These are phyloP conservation scores for Microcaecilia unicolor DNA, from an alignment of 2,797 vertebrate genomes.

Conservation along the genomic window DNA sequence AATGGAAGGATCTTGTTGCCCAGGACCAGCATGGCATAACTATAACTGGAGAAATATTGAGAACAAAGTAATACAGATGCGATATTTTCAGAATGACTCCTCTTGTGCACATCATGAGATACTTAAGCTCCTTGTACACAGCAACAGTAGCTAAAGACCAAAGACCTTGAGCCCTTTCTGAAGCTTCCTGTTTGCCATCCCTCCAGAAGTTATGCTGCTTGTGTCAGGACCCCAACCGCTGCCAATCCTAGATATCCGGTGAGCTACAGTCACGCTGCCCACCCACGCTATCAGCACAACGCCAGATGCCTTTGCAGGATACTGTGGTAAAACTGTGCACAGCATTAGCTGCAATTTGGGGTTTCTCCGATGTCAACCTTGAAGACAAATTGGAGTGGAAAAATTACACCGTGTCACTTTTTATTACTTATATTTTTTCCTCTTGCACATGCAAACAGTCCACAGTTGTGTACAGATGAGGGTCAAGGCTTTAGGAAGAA, in stretches of 20 bases:
- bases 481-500: neutral
- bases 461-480: neutral
- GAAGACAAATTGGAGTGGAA: constrained; percentile 58
- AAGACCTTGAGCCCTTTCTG: neutral
- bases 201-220: constrained; percentile 23
- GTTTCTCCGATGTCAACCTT: constrained; percentile 60
- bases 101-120: too few species aligned
- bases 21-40: too few species aligned
- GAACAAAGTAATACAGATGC: too few species aligned
- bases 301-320: constrained; percentile 85
- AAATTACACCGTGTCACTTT: constrained; percentile 16
- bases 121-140: too few species aligned
- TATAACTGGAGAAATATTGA: too few species aligned
- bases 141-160: neutral
- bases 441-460: neutral
- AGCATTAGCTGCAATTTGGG: constrained; percentile 57
- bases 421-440: constrained; percentile 13
- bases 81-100: too few species aligned
- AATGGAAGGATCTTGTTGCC: constrained; percentile 8
- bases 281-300: constrained; percentile 60
- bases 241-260: constrained; percentile 56
- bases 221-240: constrained; percentile 47
- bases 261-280: constrained; percentile 35
- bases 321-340: constrained; percentile 83
- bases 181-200: constrained; percentile 56